Conservation (phyloP, 2,113 vertebrate species). For the Heloderma charlesbogerti region DNA sequence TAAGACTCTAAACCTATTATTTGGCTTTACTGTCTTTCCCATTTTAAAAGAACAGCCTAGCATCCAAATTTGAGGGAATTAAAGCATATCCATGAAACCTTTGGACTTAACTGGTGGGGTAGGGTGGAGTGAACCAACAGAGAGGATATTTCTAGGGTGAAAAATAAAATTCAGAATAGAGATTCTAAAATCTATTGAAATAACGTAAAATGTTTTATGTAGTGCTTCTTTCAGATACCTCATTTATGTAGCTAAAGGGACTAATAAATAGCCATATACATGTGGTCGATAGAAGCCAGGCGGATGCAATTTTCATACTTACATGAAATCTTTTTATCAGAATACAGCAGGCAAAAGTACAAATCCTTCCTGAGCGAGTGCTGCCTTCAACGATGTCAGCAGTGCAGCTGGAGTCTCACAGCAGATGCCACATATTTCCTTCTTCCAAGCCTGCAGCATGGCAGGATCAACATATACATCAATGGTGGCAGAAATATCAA, state of each 20-base stretch:
- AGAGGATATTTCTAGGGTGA: background rate
- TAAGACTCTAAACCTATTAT: background rate
- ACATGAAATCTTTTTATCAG: constrained; percentile 63
- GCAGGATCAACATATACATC: constrained; percentile 79
- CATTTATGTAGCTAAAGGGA: background rate
- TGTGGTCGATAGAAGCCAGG: background rate
- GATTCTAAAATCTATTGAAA: background rate
- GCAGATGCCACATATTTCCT: constrained; percentile 82
- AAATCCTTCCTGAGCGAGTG: constrained; percentile 94
- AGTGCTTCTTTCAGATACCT: fast-evolving
- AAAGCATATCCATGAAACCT: background rate
- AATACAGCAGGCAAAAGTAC: constrained; percentile 95
- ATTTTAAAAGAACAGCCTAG: background rate
- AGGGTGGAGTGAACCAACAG: background rate
- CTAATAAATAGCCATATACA: background rate
- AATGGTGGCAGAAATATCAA: constrained; percentile 89
- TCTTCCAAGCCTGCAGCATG: constrained; percentile 74
- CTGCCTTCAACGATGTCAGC: constrained; percentile 90
- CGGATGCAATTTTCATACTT: background rate
- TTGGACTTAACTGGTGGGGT: background rate
- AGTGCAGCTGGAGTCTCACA: constrained; percentile 87
- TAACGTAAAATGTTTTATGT: background rate
- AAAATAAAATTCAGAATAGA: background rate
- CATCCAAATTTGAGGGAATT: background rate
- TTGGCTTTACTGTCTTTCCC: constrained; percentile 18